Evolutionary conservation across 2,888 invertebrate genomes (phyloP).

Genomic region (Gibbula magus): DNA sequence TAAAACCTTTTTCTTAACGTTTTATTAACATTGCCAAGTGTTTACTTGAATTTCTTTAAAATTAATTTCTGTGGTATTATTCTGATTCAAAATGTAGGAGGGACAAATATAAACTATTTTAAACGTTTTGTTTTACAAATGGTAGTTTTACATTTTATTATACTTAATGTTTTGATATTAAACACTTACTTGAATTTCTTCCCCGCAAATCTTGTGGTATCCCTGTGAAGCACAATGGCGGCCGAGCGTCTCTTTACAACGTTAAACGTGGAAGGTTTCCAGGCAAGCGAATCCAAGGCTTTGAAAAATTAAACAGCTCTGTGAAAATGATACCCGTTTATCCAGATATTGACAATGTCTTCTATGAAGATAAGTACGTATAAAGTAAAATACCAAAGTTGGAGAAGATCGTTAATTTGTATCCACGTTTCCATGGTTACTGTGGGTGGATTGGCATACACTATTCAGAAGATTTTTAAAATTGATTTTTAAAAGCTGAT

Average conservation of each 20-base stretch:
- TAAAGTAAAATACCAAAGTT: background rate
- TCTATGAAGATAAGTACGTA: background rate
- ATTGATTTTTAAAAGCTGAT: too few relatives aligned
- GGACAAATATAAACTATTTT: background rate
- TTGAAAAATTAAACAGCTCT: constrained; percentile 1
- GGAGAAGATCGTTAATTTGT: background rate
- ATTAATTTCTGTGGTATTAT: background rate
- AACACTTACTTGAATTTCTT: too few relatives aligned
- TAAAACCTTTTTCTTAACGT: too few relatives aligned
- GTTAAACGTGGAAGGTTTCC: background rate
- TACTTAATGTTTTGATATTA: too few relatives aligned
- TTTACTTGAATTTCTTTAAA: background rate
- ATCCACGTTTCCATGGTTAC: too few relatives aligned
- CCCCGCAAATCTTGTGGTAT: too few relatives aligned
- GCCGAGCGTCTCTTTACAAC: background rate
- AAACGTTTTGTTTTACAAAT: background rate
- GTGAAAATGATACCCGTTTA: background rate
- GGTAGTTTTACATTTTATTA: too few relatives aligned
- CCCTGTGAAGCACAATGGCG: background rate
- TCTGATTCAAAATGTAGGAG: background rate
- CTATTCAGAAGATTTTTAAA: too few relatives aligned
- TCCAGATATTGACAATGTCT: background rate
- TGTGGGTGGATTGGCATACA: too few relatives aligned
- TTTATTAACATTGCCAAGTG: too few relatives aligned
- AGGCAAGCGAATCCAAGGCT: background rate